These are phyloP conservation scores for Acrocephalus scirpaceus DNA, from an alignment of 2,797 vertebrate species.

Conservation along the genomic window DNA sequence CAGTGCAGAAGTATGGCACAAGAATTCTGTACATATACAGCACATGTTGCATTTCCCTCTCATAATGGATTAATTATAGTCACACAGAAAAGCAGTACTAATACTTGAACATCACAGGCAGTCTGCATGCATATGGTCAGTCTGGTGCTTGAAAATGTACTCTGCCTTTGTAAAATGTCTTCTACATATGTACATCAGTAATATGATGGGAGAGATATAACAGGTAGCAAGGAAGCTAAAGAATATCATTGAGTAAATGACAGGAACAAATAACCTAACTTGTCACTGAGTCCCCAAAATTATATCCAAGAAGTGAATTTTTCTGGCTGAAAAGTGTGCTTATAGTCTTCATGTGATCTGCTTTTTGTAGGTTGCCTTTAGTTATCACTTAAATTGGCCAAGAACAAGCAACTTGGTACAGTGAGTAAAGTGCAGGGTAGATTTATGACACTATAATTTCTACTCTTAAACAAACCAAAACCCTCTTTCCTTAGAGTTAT, in stretches of 20 bases:
- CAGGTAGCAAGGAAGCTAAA: neutral
- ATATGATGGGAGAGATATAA: neutral
- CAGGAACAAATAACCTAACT: neutral
- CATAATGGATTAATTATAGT: constrained; percentile 42
- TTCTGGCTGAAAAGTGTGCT: neutral
- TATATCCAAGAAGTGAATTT: neutral
- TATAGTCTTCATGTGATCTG: neutral
- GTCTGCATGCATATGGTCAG: neutral
- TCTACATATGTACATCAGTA: neutral
- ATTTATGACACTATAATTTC: neutral
- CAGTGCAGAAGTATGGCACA: constrained; percentile 6
- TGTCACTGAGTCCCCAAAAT: neutral
- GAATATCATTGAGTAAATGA: neutral
- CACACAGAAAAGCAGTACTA: neutral
- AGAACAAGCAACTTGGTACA: neutral
- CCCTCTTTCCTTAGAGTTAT: neutral
- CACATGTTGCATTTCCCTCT: neutral
- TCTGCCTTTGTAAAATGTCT: neutral
- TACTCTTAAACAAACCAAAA: neutral
- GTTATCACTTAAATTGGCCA: neutral
- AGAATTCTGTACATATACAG: neutral
- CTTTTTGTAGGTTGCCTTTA: neutral
- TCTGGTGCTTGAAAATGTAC: neutral
- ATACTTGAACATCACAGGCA: neutral
- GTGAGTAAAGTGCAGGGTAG: neutral